Conservation (phyloP, 2,888 invertebrate species). For the Thereva unica region DNA sequence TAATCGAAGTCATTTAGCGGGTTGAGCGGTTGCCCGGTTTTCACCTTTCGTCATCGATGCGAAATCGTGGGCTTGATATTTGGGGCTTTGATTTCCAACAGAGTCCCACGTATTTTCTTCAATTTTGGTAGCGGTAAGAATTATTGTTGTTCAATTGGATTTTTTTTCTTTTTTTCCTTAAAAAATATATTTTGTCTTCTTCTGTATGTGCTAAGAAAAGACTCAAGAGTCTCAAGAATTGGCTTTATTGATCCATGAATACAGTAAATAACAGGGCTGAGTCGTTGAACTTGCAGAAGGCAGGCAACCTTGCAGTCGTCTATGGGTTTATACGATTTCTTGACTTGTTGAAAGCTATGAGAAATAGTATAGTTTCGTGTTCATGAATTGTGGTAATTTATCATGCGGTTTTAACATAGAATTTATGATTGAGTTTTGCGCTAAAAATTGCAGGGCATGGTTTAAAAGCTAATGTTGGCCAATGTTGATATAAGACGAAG, state of each 20-base stretch:
- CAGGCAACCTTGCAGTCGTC: constrained; percentile 5
- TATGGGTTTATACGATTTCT: too few relatives aligned
- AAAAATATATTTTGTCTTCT: constrained; percentile 2
- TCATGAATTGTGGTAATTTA: too few relatives aligned
- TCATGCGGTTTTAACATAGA: too few relatives aligned
- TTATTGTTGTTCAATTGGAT: constrained; percentile 1
- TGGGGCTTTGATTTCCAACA: constrained; percentile 9
- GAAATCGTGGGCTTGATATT: constrained; percentile 24
- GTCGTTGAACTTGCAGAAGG: constrained; percentile 19
- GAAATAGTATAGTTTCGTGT: too few relatives aligned
- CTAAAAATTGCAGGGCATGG: too few relatives aligned
- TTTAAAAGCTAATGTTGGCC: too few relatives aligned
- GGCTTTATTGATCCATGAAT: constrained; percentile 19
- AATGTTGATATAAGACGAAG: too few relatives aligned
- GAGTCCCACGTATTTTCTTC: not conserved
- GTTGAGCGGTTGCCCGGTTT: not conserved
- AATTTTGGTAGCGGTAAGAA: not conserved
- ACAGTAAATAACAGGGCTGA: constrained; percentile 11
- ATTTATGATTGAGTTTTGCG: too few relatives aligned
- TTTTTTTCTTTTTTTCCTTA: not conserved
- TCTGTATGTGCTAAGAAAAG: constrained; percentile 13
- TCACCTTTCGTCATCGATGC: constrained; percentile 5
- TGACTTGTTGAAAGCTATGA: too few relatives aligned
- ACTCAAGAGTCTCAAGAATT: too few relatives aligned
- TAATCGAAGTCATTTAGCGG: too few relatives aligned